phyloP scores from a whole-genome alignment of 1,140 invertebrate species.

The Calycopis cecrops region DNA sequence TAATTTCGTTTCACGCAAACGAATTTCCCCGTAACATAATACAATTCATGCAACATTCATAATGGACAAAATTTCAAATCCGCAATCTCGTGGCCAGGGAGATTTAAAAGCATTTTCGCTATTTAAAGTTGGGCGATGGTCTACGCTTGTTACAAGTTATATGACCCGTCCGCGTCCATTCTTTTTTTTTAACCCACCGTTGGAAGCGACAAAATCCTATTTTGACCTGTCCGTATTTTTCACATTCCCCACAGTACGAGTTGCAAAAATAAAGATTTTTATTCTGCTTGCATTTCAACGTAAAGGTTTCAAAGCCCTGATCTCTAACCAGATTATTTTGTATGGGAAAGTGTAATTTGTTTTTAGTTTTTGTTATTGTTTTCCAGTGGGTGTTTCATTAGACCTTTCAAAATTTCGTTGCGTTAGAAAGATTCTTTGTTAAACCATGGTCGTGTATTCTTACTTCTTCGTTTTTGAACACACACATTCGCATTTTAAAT shows the following conservation, averaged over 20 bases:
- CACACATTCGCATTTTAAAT: no score
- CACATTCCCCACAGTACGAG: slow-evolving; percentile 16
- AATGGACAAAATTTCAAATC: slow-evolving; percentile 14
- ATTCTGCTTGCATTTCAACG: slow-evolving; percentile 33
- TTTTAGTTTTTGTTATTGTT: slow-evolving; percentile 8
- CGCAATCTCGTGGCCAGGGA: slow-evolving; percentile 11
- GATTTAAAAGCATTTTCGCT: slow-evolving; percentile 33
- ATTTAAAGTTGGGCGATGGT: slow-evolving; percentile 31
- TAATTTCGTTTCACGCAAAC: no score
- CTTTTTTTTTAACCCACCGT: slow-evolving; percentile 40
- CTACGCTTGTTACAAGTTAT: slow-evolving; percentile 50
- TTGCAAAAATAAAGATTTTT: slow-evolving; percentile 47
- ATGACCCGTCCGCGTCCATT: slow-evolving; percentile 44
- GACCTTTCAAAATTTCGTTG: background rate
- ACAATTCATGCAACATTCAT: slow-evolving; percentile 9
- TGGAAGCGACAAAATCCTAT: slow-evolving; percentile 48
- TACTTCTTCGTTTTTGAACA: no score
- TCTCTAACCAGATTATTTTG: slow-evolving; percentile 30
- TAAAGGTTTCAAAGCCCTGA: slow-evolving; percentile 25
- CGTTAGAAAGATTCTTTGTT: background rate
- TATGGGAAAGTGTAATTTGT: slow-evolving; percentile 20
- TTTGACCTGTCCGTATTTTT: slow-evolving; percentile 50
- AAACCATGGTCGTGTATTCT: background rate
- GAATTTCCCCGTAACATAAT: background rate
- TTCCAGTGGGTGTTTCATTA: slow-evolving; percentile 10